Evolutionary conservation across 2,888 invertebrate species (phyloP), one percentile per base, ranked within the genome.

Genomic region (Torymus auratus): DNA sequence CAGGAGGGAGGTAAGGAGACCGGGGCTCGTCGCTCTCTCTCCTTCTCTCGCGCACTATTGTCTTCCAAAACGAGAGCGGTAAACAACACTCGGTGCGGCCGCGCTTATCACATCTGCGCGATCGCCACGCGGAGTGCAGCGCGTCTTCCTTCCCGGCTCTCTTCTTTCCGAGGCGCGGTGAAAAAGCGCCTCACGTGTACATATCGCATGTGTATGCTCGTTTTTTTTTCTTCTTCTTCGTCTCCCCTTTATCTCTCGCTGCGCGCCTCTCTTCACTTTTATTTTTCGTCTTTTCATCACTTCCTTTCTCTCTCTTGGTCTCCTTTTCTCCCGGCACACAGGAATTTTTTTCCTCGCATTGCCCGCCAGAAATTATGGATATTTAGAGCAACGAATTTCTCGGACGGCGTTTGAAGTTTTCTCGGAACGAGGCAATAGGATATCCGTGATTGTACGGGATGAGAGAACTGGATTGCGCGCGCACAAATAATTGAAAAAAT

Each of bases 31-130:
- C 71, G 52, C 17, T 60, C 58, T 60, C 15, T 50, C 15, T 70
- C 15, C 0, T 11, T 41, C 2, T 20, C 50, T 53, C 15, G 10
- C 11, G 28, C 2, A 68, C 68, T 68, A 68, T 78, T 78, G 79
- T 79, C 20, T 79, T 69, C 62, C 74, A 64, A 74, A 79, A 74
- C 14, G 52, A 79, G 74, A 69, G 64, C 62, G 55, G 56, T 68
- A 78, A 78, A 68, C 68, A 67, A 73, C 41, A 14, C n/a, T 14
- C 15, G 20, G 15, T 14, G n/a, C 58, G 14, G n/a, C 11, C 0
- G 11, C 14, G 13, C 55, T 67, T 72, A 71, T 65, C 65, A 58
- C 53, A 23, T 60, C 52, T 12, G 52, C 77, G 58, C 53, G 78
- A 71, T 78, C 78, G 23, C 56, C 69, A 55, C 67, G 12, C 15